Conservation (phyloP, 2,797 vertebrate species). For the Acanthurus leucopareius region DNA sequence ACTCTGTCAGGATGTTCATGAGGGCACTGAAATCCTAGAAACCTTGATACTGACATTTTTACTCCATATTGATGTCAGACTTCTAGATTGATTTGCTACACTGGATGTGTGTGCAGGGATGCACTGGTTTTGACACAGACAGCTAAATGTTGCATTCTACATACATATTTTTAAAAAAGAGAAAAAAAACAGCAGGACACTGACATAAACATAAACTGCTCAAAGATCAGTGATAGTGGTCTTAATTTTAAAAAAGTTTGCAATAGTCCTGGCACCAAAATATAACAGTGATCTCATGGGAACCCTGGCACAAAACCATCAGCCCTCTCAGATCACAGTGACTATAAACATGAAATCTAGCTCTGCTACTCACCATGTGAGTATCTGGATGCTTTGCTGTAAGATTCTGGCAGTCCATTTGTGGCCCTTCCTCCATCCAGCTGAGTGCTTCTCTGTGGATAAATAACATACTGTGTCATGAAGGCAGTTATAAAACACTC, state of each 20-base stretch:
- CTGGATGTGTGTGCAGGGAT: not conserved
- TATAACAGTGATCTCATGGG: conserved; percentile 44
- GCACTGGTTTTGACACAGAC: not conserved
- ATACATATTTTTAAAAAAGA: conserved; percentile 1
- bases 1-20: conserved; percentile 44
- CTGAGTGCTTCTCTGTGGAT: conserved; percentile 54
- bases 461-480: conserved; percentile 15
- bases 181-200: not conserved
- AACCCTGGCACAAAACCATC: conserved; percentile 18
- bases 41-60: conserved; percentile 41
- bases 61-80: conserved; percentile 14
- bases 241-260: not conserved
- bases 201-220: not conserved
- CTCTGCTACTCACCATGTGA: conserved; percentile 73
- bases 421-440: conserved; percentile 53
- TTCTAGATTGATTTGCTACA: conserved; percentile 38
- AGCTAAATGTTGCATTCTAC: not conserved
- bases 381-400: conserved; percentile 50
- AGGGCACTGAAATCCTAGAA: conserved; percentile 39
- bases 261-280: conserved; percentile 21
- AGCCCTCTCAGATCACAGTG: conserved; percentile 34
- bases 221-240: not conserved
- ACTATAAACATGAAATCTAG: conserved; percentile 41
- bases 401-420: conserved; percentile 53
- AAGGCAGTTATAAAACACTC: conserved; percentile 5